phyloP scores from a whole-genome alignment of 2,888 invertebrate genomes.

The Escarpia spicata region DNA sequence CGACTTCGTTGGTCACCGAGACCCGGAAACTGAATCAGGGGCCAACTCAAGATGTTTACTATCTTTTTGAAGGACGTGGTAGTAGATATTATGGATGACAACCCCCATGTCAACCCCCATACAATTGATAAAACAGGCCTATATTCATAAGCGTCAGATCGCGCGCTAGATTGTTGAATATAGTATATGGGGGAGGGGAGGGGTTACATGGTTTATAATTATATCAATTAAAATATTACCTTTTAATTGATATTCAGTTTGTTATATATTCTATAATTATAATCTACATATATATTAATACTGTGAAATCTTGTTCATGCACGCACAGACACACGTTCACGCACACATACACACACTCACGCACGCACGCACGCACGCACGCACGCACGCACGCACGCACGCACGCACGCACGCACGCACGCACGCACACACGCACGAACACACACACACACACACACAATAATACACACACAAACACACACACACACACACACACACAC shows the following conservation, averaged over 20 bases:
- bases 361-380: background rate
- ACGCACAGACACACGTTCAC: background rate
- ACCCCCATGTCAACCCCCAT: too few relatives aligned
- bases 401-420: background rate
- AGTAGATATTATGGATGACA: background rate
- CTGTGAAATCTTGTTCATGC: too few relatives aligned
- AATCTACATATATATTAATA: too few relatives aligned
- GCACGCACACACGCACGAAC: background rate
- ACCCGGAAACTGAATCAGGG: conserved; percentile 14
- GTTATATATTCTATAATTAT: too few relatives aligned
- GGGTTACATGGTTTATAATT: too few relatives aligned
- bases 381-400: background rate
- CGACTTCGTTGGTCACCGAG: background rate
- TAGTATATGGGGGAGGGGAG: too few relatives aligned
- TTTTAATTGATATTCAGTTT: too few relatives aligned
- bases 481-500: background rate
- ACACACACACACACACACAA: background rate
- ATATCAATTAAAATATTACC: too few relatives aligned
- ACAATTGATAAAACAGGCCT: too few relatives aligned
- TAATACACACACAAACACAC: too few relatives aligned
- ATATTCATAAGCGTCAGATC: too few relatives aligned
- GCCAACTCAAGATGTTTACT: background rate
- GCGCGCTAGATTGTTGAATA: too few relatives aligned
- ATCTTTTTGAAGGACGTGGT: background rate
- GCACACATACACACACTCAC: background rate